Evolutionary conservation across 2,797 vertebrate species (phyloP), one percentile per base, ranked within the genome.

Genomic region (Pagetopsis macropterus): DNA sequence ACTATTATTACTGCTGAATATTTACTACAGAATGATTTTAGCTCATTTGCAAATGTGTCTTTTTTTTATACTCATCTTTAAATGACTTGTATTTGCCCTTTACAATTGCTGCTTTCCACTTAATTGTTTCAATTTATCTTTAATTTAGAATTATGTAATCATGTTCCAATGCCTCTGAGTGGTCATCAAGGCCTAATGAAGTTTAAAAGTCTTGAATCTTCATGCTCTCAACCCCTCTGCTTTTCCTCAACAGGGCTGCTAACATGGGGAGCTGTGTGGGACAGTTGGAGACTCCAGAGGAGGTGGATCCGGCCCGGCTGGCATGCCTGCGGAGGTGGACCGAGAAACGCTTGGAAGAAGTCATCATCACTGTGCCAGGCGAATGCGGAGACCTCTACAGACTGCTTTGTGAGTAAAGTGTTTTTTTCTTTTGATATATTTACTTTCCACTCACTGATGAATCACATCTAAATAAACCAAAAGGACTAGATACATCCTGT

Each of bases 251-350:
- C 74, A 94, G 94, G 62, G 44, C 89, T 48, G 63, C 71, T 41
- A 72, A 77, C 33, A 23, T 82, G 17, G 82, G 79, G 1, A 78
- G 62, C 23, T 73, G 45, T 9, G 14, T 87, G 57, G 72, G 90
- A 72, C 86, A 87, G 73, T 71, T 88, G 0, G 84, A 90, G 48
- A 37, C 82, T 37, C 78, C 83, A 2, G 85, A 91, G 51, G 92
- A 93, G 68, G 65, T 94, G 59, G 88, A 95, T 80, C 73, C 11
- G 0, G 82, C 72, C 23, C 85, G 82, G 3, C 81, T 95, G 68
- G 72, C 77, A 5, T 93, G 81, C 82, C 89, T 95, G 70, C 85
- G 93, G 78, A 76, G 50, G 16, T 95, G 95, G 94, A 93, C 91
- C 0, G 91, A 94, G 66, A 93, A 78, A 52, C 91, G 94, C 0